Conservation (phyloP, 92 coral and sea anemone genomes). For the Metridium senile region DNA sequence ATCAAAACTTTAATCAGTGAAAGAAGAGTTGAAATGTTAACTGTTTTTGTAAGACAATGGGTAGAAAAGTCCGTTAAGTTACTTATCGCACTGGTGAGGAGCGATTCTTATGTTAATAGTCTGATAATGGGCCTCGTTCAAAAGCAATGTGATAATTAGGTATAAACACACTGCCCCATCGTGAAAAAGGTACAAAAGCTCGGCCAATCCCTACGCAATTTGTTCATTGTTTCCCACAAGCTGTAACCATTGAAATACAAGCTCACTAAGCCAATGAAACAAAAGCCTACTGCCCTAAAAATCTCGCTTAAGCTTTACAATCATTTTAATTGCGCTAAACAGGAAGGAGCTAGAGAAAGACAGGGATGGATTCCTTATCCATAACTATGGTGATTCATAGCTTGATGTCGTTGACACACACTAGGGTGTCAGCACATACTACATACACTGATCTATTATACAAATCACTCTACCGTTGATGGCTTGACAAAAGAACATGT, state of each 20-base stretch:
- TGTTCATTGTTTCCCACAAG: conserved; percentile 21
- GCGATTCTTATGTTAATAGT: conserved; percentile 28
- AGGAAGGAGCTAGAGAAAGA: conserved; percentile 22
- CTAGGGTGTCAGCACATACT: conserved; percentile 6
- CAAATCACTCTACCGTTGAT: conserved; percentile 39
- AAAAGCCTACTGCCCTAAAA: conserved; percentile 8
- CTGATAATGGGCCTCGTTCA: conserved; percentile 34
- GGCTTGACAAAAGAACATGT: conserved; percentile 31
- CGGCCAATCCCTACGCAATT: conserved; percentile 1
- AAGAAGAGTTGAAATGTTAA: not conserved
- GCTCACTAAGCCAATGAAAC: conserved; percentile 8
- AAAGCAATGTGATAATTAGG: conserved; percentile 76
- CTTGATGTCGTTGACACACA: conserved; percentile 15
- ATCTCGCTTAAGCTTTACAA: conserved; percentile 13
- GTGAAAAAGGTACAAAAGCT: conserved; percentile 23
- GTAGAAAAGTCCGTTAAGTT: not conserved
- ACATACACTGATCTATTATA: conserved; percentile 7
- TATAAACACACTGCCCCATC: conserved; percentile 79
- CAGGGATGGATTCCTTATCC: conserved; percentile 2
- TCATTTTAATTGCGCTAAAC: conserved; percentile 33
- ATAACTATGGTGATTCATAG: conserved; percentile 6
- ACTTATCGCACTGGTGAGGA: conserved; percentile 5
- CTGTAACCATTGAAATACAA: conserved; percentile 28
- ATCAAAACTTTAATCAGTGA: conserved; percentile 10
- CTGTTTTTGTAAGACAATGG: not conserved